Conservation (phyloP, 2,113 vertebrate genomes). For the Barnardius zonarius region DNA sequence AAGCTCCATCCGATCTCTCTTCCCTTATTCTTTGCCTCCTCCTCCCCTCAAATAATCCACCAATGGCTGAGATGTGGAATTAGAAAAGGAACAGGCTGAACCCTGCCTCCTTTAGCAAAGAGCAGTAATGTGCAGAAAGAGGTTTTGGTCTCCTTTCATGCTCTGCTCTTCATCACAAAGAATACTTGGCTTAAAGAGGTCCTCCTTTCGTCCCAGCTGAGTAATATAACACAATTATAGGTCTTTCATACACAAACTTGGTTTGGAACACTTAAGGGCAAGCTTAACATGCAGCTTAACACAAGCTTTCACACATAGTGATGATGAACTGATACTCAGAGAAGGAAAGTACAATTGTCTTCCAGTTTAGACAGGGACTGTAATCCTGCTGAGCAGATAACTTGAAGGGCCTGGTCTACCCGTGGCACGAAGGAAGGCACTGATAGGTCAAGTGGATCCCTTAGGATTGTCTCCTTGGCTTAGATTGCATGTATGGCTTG, state of each 20-base stretch:
- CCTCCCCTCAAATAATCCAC: background rate
- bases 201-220: background rate
- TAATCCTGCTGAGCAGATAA: background rate
- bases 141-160: background rate
- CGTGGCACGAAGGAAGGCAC: background rate
- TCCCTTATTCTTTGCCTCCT: background rate
- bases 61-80: background rate
- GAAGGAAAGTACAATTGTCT: background rate
- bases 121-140: background rate
- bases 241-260: background rate
- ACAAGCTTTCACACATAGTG: background rate
- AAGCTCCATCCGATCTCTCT: background rate
- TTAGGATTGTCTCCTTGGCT: background rate
- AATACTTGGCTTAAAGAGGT: background rate
- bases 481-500: background rate
- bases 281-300: background rate
- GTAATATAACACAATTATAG: background rate
- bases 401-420: fast-evolving
- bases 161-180: background rate
- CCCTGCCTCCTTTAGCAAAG: background rate
- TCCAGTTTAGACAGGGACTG: background rate
- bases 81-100: background rate
- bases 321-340: background rate
- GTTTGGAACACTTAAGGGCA: background rate
- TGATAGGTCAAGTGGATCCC: background rate